Base-by-base conservation (phyloP, 1,140 invertebrate genomes). In the Cydia fagiglandana region DNA sequence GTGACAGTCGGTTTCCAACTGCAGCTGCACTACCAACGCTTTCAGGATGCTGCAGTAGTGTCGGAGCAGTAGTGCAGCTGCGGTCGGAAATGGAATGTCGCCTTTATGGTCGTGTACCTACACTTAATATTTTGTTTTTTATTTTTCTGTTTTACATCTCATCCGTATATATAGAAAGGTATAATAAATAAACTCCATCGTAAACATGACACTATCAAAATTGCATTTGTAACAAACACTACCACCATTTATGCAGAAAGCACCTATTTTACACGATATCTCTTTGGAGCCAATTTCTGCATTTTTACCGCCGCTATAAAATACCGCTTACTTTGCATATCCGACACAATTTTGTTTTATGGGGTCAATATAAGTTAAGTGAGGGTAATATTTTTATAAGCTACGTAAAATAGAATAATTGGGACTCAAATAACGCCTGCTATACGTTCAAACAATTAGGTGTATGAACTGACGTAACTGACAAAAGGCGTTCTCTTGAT, bases 251-350 rank as follows among this genome's bases (percentile, higher is more conserved):
- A n/a, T 12, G n/a, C 50, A n/a, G 50, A 53, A 53, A n/a, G n/a
- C 50, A n/a, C 50, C 12, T 53, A 53, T 53, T 53, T 53, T 53
- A 53, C 50, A 53, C 34, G 17, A 41, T 70, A 70, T 70, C 66
- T n/a, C n/a, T 70, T 17, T 38, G 34, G 66, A 17, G 30, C 66
- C 66, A 34, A 70, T 38, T 38, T 24, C 66, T 38, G 34, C 66
- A 68, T 20, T 41, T 66, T 45, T 70, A 70, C 66, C 30, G n/a
- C 30, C 30, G 66, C 66, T 17, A 70, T 70, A 30, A 70, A 70
- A 70, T 38, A 70, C 66, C 66, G 66, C 66, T 70, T 41, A 70
- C 66, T 70, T 70, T 70, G 66, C 66, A 70, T 70, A 70, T 70
- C 66, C 66, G 66, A 70, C 30, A 41, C 66, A 70, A 70, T 70